A percentile compares a stretch with the other conserved stretches of the same genome.
phyloP scores from a whole-genome alignment of 2,888 invertebrate species.

The Cotesia congregata region DNA sequence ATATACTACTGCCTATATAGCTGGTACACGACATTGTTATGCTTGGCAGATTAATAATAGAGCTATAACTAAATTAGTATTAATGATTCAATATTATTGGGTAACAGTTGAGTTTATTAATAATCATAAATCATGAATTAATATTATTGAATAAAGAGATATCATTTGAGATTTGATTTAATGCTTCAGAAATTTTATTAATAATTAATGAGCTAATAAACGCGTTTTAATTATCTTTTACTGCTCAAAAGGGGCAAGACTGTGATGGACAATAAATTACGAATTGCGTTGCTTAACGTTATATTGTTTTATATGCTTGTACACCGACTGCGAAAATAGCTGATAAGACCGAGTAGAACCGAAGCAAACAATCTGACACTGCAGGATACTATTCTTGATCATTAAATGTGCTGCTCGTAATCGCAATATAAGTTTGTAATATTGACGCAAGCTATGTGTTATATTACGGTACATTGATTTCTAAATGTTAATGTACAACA shows the following conservation, averaged over 20 bases:
- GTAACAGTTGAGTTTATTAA: background rate
- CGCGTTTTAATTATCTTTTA: background rate
- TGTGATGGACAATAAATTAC: background rate
- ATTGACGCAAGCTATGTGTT: background rate
- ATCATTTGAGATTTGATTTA: background rate
- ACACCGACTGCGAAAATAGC: background rate
- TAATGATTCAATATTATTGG: background rate
- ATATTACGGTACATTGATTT: background rate
- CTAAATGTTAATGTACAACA: background rate
- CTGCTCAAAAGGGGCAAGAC: background rate
- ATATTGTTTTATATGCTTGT: background rate
- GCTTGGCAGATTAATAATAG: background rate
- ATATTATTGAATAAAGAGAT: background rate
- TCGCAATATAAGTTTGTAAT: background rate
- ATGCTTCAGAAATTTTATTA: background rate
- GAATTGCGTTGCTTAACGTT: background rate
- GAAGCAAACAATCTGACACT: background rate
- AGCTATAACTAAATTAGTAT: background rate
- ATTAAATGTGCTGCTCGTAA: background rate
- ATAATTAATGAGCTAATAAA: background rate
- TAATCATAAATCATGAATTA: background rate
- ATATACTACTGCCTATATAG: background rate
- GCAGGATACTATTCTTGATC: background rate
- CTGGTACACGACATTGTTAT: background rate
- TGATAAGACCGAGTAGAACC: background rate